Conservation (phyloP, 2,113 vertebrate genomes). For the Anser cygnoides region DNA sequence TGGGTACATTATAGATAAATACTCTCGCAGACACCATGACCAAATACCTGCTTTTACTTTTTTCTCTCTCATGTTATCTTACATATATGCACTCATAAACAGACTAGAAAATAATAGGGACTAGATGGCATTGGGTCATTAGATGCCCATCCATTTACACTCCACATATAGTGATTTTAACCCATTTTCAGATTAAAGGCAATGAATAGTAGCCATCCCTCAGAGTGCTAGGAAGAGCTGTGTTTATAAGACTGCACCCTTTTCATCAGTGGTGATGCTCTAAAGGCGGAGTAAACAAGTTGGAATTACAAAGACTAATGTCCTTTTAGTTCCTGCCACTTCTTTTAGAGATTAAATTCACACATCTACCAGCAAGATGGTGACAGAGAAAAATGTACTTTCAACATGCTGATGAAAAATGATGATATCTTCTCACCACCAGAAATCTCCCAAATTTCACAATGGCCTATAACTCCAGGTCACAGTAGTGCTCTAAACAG, state of each 20-base stretch:
- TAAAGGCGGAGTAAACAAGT: neutral
- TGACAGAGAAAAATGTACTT: neutral
- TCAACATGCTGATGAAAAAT: neutral
- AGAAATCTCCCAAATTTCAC: neutral
- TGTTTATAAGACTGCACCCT: neutral
- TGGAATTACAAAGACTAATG: neutral
- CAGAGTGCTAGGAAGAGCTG: neutral
- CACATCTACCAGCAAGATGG: neutral
- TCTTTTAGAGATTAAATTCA: conserved; percentile 3
- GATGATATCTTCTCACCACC: neutral
- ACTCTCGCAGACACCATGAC: neutral
- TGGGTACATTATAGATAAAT: neutral
- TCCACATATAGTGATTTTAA: neutral
- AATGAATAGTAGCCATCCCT: neutral
- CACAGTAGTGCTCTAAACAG: neutral
- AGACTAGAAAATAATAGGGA: neutral
- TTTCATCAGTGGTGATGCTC: neutral
- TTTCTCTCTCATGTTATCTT: neutral
- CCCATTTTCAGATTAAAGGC: neutral
- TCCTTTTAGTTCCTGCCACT: neutral
- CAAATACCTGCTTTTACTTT: neutral
- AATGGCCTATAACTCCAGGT: neutral
- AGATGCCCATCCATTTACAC: neutral
- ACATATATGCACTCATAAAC: neutral
- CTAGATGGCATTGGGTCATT: neutral